Conservation (phyloP, 2,113 vertebrate genomes). For the Elachura formosa region DNA sequence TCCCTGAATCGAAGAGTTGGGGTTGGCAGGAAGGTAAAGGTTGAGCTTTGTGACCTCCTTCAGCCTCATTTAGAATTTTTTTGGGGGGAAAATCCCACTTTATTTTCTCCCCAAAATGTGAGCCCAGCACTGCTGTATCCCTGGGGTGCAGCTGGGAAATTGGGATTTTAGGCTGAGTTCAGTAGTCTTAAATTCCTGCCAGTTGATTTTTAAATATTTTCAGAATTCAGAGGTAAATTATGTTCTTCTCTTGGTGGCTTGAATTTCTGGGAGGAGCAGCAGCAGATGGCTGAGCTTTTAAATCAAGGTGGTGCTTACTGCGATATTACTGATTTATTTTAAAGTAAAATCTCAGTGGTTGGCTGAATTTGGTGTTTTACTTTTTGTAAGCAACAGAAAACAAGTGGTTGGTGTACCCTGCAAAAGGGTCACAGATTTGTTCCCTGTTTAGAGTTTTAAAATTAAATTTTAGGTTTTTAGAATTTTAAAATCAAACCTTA, state of each 20-base stretch:
- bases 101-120: fast-evolving
- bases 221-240: fast-evolving
- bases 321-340: fast-evolving
- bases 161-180: not conserved
- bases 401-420: not conserved
- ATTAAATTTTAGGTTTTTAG: too few relatives aligned
- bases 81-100: constrained; percentile 32
- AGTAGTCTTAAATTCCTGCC: not conserved
- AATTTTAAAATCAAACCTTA: not conserved
- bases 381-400: not conserved
- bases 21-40: constrained; percentile 82
- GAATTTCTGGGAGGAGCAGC: not conserved
- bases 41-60: constrained; percentile 65
- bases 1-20: too few relatives aligned
- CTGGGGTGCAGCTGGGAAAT: constrained; percentile 32
- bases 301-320: not conserved
- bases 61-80: constrained; percentile 64
- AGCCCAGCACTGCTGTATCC: not conserved
- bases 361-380: not conserved
- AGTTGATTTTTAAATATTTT: not conserved
- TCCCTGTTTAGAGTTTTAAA: too few relatives aligned
- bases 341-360: not conserved
- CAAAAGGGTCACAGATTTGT: not conserved
- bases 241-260: fast-evolving
- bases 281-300: not conserved